Percentiles rank a stretch among this genome's conserved stretches.
Evolutionary conservation across 2,113 vertebrate species (phyloP).

Genomic region (Pomatorhinus ruficollis): DNA sequence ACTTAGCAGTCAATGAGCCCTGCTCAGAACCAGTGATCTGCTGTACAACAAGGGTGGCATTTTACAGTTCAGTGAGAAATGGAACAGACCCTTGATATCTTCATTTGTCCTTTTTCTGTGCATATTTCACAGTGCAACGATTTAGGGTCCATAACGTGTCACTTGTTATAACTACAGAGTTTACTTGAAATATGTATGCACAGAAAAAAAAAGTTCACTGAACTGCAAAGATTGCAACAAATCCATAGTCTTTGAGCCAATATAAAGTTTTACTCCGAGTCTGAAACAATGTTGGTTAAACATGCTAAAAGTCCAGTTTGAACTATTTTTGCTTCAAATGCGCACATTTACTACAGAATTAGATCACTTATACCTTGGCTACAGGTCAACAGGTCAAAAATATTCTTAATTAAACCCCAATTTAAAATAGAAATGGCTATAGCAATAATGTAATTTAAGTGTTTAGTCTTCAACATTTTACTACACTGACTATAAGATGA

Average conservation of each 20-base stretch:
- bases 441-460: neutral
- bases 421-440: neutral
- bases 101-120: conserved; percentile 80
- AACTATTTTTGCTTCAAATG: neutral
- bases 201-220: conserved; percentile 65
- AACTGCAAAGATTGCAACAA: conserved; percentile 76
- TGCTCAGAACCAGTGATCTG: conserved; percentile 78
- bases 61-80: conserved; percentile 82
- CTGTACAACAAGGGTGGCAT: conserved; percentile 76
- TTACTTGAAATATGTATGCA: conserved; percentile 80
- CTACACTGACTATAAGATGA: neutral
- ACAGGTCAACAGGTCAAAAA: neutral
- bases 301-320: neutral
- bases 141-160: conserved; percentile 81
- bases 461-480: neutral
- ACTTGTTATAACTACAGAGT: conserved; percentile 76
- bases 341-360: neutral
- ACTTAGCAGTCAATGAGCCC: conserved; percentile 78
- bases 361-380: neutral
- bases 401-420: neutral
- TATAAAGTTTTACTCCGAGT: conserved; percentile 68
- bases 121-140: conserved; percentile 80
- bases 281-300: conserved; percentile 62
- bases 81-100: conserved; percentile 80
- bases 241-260: conserved; percentile 47